Conservation (phyloP, 2,113 vertebrate genomes). For the Callipepla squamata region DNA sequence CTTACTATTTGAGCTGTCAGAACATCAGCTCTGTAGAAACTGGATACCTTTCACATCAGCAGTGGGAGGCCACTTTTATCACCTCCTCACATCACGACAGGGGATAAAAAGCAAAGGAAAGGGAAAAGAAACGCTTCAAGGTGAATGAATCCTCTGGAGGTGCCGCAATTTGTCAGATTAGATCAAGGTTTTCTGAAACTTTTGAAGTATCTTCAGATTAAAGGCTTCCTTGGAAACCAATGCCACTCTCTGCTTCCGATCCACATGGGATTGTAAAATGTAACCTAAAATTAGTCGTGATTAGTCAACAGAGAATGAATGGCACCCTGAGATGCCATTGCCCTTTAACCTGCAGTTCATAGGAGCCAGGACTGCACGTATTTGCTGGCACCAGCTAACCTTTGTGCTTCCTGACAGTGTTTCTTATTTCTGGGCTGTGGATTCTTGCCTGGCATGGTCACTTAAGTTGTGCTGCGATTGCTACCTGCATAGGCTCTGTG, state of each 20-base stretch:
- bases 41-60: not conserved
- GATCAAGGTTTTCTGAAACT: slow-evolving; percentile 24
- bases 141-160: not conserved
- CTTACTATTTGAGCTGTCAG: not conserved
- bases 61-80: not conserved
- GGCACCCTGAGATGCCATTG: not conserved
- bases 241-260: not conserved
- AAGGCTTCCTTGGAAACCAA: not conserved
- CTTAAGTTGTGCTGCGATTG: slow-evolving; percentile 6
- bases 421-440: not conserved
- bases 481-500: slow-evolving; percentile 43
- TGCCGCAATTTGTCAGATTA: slow-evolving; percentile 31
- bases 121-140: not conserved
- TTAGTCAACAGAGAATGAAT: not conserved
- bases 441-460: not conserved
- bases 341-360: not conserved
- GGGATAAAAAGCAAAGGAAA: not conserved
- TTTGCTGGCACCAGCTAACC: not conserved
- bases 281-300: not conserved
- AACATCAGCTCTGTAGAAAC: not conserved
- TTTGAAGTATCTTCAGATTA: slow-evolving; percentile 26
- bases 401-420: not conserved
- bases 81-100: not conserved
- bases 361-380: not conserved
- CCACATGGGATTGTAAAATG: not conserved